phyloP scores from a whole-genome alignment of 2,797 vertebrate genomes.

The Nyctalus aviator region DNA sequence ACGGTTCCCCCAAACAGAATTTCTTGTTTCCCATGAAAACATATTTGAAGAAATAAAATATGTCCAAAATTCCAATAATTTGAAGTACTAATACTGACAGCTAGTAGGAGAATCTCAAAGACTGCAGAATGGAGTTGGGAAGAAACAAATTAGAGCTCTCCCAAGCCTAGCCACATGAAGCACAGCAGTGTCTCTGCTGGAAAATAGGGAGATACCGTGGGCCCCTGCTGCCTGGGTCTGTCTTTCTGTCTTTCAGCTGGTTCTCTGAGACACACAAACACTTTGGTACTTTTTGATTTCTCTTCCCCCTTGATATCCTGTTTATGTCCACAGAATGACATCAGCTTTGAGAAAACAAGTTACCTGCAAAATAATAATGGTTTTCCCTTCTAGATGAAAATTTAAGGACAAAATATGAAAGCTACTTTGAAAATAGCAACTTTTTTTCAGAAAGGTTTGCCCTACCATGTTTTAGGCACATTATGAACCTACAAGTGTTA shows the following conservation, averaged over 20 bases:
- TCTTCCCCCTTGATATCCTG: background rate
- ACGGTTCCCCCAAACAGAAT: background rate
- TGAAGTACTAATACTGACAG: background rate
- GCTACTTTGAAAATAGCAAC: background rate
- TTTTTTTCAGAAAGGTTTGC: background rate
- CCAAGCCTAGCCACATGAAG: background rate
- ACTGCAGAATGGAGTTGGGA: background rate
- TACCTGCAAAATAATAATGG: background rate
- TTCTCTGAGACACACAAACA: background rate
- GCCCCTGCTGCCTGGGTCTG: background rate
- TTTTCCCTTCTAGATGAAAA: slow-evolving; percentile 3
- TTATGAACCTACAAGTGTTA: background rate
- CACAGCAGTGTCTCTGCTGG: background rate
- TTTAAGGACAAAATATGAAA: background rate
- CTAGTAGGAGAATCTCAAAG: background rate
- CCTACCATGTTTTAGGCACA: background rate
- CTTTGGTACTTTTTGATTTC: background rate
- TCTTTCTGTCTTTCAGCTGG: background rate
- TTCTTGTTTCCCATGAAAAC: background rate
- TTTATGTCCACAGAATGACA: background rate
- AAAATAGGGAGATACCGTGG: fast-evolving
- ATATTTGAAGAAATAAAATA: background rate
- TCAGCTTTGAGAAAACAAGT: background rate
- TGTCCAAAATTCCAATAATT: background rate
- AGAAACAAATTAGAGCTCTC: background rate